A percentile compares a stretch with the other conserved stretches of the same genome.
These are phyloP conservation scores for Euspilapteryx auroguttella DNA, from an alignment of 2,888 invertebrate genomes.

Conservation along the genomic window DNA sequence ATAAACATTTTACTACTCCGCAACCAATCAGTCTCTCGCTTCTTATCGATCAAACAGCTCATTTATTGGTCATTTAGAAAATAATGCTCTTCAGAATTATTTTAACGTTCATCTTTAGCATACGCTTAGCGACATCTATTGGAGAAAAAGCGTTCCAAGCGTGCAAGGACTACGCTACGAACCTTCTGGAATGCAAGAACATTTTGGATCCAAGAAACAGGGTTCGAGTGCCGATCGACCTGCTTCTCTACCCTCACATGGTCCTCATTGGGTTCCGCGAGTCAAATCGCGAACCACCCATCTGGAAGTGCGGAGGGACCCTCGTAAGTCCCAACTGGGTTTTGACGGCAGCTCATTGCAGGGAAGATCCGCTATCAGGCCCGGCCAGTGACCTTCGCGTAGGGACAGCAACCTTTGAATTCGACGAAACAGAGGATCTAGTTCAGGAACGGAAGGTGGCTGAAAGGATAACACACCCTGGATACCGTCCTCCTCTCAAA, in stretches of 20 bases:
- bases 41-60: no score
- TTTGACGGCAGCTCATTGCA: constrained; percentile 46
- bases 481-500: constrained; percentile 55
- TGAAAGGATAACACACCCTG: constrained; percentile 51
- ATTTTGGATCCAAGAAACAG: constrained; percentile 24
- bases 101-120: no score
- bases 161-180: constrained; percentile 30
- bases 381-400: constrained; percentile 49
- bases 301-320: constrained; percentile 50
- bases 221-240: constrained; percentile 41
- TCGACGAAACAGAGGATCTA: constrained; percentile 44
- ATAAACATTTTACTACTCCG: no score
- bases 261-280: constrained; percentile 45
- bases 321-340: constrained; percentile 41
- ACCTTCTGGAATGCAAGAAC: constrained; percentile 49
- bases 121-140: no score
- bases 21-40: no score
- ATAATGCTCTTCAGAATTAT: no score
- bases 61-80: no score
- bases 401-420: constrained; percentile 56
- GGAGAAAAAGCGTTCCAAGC: constrained; percentile 37
- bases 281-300: constrained; percentile 10
- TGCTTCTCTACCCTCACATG: constrained; percentile 66
- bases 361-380: constrained; percentile 38
- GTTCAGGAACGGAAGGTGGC: constrained; percentile 51